phyloP scores from a whole-genome alignment of 2,888 invertebrate genomes.

The Petrolisthes manimaculis region DNA sequence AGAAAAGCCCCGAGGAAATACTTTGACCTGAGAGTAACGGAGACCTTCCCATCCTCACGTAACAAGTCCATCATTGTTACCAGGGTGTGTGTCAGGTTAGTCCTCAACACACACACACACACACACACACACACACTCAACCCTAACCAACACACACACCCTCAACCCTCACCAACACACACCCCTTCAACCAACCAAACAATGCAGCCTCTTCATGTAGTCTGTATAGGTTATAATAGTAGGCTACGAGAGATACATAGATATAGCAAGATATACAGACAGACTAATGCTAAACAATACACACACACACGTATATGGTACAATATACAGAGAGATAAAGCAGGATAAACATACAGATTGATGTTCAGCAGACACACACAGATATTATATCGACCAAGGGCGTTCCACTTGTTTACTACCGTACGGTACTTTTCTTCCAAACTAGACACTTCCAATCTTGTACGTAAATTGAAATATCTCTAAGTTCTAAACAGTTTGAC shows the following conservation, averaged over 20 bases:
- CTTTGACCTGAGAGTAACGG: conserved; percentile 72
- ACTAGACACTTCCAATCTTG: too few relatives aligned
- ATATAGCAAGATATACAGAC: neutral
- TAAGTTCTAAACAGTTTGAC: too few relatives aligned
- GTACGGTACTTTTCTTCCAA: too few relatives aligned
- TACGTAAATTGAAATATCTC: too few relatives aligned
- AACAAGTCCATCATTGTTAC: conserved; percentile 70
- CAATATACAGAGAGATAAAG: neutral
- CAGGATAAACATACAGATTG: neutral
- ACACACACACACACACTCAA: too few relatives aligned
- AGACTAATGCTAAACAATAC: neutral
- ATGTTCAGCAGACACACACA: too few relatives aligned
- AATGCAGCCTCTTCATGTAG: neutral
- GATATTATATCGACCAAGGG: neutral
- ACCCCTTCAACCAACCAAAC: neutral
- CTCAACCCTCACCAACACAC: too few relatives aligned
- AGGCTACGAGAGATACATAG: neutral
- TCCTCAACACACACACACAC: neutral
- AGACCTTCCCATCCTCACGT: conserved; percentile 68
- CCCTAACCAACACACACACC: too few relatives aligned
- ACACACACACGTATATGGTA: neutral
- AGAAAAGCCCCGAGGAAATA: conserved; percentile 67
- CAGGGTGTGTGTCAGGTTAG: conserved; percentile 67
- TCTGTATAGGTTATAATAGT: neutral
- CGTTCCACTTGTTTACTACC: too few relatives aligned